A percentile compares a stretch with the other conserved stretches of the same genome.
Evolutionary conservation across 2,888 invertebrate species (phyloP).

Genomic region (Euclidia mi): DNA sequence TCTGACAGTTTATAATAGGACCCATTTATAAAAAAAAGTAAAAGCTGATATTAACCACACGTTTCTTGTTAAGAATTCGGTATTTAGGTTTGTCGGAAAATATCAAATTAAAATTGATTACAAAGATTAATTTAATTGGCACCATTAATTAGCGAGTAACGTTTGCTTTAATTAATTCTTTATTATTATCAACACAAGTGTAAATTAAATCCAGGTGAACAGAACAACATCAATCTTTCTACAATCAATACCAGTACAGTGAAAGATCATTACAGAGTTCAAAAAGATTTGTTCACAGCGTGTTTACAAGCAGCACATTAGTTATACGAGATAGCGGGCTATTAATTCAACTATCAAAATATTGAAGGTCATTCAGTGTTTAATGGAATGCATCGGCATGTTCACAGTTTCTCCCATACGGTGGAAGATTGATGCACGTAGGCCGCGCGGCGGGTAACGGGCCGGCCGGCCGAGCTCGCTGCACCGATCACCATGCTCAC

Average conservation of each 20-base stretch:
- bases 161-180: conserved; percentile 1
- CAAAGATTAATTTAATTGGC: conserved; percentile 33
- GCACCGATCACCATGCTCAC: conserved; percentile 38
- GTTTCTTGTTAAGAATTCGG: conserved; percentile 14
- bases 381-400: conserved; percentile 65
- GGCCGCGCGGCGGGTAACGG: conserved; percentile 31
- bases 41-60: conserved; percentile 23
- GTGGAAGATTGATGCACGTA: conserved; percentile 53
- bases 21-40: conserved; percentile 42
- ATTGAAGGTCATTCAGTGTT: conserved; percentile 57
- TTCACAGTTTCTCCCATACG: conserved; percentile 60
- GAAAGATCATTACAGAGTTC: conserved; percentile 38
- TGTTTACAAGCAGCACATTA: conserved; percentile 44
- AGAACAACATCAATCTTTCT: conserved; percentile 29
- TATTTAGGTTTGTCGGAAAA: conserved; percentile 28
- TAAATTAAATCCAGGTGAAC: conserved; percentile 14
- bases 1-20: conserved; percentile 29
- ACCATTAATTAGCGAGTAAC: conserved; percentile 27
- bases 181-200: background rate
- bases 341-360: conserved; percentile 65
- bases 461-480: conserved; percentile 16
- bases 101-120: conserved; percentile 23
- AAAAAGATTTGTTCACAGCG: conserved; percentile 36
- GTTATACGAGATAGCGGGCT: conserved; percentile 33
- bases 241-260: conserved; percentile 22